Evolutionary conservation across 2,888 invertebrate species (phyloP), one percentile per base, ranked within the genome.

Genomic region (Ormyrus nitidulus): DNA sequence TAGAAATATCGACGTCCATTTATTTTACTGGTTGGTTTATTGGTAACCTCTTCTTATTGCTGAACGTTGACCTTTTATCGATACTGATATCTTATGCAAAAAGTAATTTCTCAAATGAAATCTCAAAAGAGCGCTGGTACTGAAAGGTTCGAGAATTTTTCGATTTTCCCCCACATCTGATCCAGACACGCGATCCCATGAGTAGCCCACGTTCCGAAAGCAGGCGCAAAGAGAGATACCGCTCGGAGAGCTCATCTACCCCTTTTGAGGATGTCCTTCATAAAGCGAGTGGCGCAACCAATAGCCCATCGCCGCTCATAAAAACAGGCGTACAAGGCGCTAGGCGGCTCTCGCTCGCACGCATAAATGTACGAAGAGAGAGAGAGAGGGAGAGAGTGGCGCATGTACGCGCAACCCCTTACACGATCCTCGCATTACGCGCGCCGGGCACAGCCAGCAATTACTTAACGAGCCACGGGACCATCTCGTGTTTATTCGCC

Each of bases 361-460:
- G 34, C 34, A 34, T 34, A 34, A 34, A 34, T 34, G 34, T 34
- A 34, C 34, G 4, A 4, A 34, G 34, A 34, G 34, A 34, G 34
- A 34, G 34, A 59, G 74, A 79, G 84, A 81, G 83, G 76, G 82
- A 81, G 83, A 77, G 82, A 81, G 79, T 79, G 71, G 82, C 71
- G 74, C 79, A 11, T n/a, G 19, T 53, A 59, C 19, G 53, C 48
- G 54, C 80, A 69, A 81, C 80, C 82, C 83, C 84, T 82, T 86
- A 88, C 87, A 88, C 86, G 87, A 87, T 85, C 88, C 88, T 87
- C 86, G 87, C 88, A 88, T 88, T 88, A 87, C 86, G 84, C 79
- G 84, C 83, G 85, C 77, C 83, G 77, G 80, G 78, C 83, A 79
- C 77, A 82, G 79, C 81, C 84, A 81, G 84, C 87, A 86, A 86